phyloP scores from a whole-genome alignment of 1,140 invertebrate genomes.

The Drosophila baimaii region DNA sequence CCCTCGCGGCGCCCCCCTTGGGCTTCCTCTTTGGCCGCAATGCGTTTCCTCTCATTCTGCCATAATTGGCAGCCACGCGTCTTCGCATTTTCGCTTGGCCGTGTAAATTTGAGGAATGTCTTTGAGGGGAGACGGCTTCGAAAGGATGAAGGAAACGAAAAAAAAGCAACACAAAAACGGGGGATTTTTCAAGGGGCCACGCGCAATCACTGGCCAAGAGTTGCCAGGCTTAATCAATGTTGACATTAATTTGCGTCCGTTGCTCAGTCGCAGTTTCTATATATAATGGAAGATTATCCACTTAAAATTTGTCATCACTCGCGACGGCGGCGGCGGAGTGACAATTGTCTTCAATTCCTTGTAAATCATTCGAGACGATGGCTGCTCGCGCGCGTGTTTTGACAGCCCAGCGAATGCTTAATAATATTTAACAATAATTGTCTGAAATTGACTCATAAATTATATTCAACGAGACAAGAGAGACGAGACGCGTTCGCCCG shows the following conservation, averaged over 20 bases:
- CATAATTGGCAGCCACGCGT: slow-evolving; percentile 73
- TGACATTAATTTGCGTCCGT: slow-evolving; percentile 75
- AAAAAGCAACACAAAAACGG: background rate
- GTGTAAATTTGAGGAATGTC: slow-evolving; percentile 38
- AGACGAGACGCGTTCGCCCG: slow-evolving; percentile 35
- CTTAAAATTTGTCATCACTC: slow-evolving; percentile 72
- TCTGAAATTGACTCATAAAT: slow-evolving; percentile 84
- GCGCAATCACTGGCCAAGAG: slow-evolving; percentile 30
- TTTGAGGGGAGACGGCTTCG: slow-evolving; percentile 22
- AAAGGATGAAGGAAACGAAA: background rate
- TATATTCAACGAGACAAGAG: slow-evolving; percentile 63
- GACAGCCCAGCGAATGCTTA: slow-evolving; percentile 81
- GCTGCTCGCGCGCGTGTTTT: slow-evolving; percentile 64
- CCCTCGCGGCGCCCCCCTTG: background rate
- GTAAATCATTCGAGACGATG: slow-evolving; percentile 73
- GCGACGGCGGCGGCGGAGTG: slow-evolving; percentile 36
- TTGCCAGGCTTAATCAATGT: slow-evolving; percentile 71
- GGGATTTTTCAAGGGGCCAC: background rate
- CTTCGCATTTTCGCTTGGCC: slow-evolving; percentile 43
- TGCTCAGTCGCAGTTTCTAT: slow-evolving; percentile 61
- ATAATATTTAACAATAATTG: slow-evolving; percentile 84
- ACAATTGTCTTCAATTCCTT: slow-evolving; percentile 76
- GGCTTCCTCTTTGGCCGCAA: background rate
- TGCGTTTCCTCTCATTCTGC: slow-evolving; percentile 23
- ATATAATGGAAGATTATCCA: slow-evolving; percentile 70